These are phyloP conservation scores for Eonycteris spelaea DNA, from an alignment of 2,113 vertebrate genomes.

Conservation along the genomic window DNA sequence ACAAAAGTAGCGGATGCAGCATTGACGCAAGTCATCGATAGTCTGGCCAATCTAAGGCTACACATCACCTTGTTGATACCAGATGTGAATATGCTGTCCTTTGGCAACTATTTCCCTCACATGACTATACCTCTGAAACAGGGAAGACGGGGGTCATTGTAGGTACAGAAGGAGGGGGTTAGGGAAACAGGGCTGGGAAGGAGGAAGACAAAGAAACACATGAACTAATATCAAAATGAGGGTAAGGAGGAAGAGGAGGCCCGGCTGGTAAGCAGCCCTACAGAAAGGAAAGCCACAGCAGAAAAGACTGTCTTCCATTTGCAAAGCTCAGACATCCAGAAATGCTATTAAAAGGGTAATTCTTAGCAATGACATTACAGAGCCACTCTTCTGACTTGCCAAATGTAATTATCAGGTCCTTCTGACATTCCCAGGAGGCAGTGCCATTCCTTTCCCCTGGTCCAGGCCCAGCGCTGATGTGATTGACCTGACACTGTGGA, in stretches of 20 bases:
- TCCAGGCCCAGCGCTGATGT: slow-evolving; percentile 59
- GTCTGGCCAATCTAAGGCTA: background rate
- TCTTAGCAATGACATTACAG: slow-evolving; percentile 64
- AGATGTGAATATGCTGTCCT: background rate
- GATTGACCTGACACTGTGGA: slow-evolving; percentile 62
- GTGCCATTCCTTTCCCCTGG: slow-evolving; percentile 17
- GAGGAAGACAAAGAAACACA: background rate
- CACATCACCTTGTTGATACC: background rate
- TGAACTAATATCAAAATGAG: background rate
- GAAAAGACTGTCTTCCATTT: background rate
- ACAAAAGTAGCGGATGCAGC: background rate
- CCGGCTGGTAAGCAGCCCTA: background rate
- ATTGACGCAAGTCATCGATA: background rate
- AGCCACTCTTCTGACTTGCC: slow-evolving; percentile 57
- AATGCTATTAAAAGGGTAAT: slow-evolving; percentile 58
- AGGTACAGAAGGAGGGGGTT: background rate
- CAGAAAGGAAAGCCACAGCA: background rate
- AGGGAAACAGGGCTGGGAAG: background rate
- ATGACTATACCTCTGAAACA: background rate
- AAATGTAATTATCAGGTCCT: slow-evolving; percentile 63
- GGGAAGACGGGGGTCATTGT: background rate
- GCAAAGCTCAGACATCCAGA: slow-evolving; percentile 53
- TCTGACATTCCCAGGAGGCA: slow-evolving; percentile 66
- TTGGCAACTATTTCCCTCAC: background rate
- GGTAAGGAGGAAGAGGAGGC: background rate